Evolutionary conservation across 2,113 vertebrate species (phyloP).

Genomic region (Isichthys henryi): DNA sequence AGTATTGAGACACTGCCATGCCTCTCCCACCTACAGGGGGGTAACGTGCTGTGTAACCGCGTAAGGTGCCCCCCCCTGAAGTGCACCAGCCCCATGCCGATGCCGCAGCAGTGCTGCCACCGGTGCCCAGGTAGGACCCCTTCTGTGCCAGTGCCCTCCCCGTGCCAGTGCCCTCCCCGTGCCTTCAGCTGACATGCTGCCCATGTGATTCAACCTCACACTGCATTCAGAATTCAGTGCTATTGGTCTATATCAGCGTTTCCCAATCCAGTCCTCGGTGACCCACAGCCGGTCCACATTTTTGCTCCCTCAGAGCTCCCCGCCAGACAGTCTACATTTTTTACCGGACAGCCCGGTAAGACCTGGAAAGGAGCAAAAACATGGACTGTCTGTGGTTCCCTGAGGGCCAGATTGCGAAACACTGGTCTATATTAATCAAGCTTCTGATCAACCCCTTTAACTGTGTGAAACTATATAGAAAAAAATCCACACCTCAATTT

Average conservation of each 20-base stretch:
- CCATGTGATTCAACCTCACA: background rate
- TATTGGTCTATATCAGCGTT: too few relatives aligned
- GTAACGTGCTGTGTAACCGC: conserved; percentile 68
- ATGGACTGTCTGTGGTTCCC: background rate
- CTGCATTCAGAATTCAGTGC: background rate
- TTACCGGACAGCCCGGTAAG: background rate
- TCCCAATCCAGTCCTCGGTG: background rate
- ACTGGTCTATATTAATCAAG: background rate
- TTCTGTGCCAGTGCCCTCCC: background rate
- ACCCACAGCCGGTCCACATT: background rate
- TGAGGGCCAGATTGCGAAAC: background rate
- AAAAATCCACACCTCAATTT: background rate
- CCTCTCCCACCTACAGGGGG: conserved; percentile 48
- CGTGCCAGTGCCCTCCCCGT: too few relatives aligned
- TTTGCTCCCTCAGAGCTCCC: background rate
- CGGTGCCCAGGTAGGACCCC: conserved; percentile 63
- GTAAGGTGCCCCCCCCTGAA: conserved; percentile 66
- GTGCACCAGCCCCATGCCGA: conserved; percentile 61
- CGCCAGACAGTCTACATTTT: too few relatives aligned
- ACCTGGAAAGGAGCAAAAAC: background rate
- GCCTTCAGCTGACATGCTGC: background rate
- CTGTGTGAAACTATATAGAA: background rate
- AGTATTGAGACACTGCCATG: background rate
- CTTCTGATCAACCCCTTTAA: background rate
- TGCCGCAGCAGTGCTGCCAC: conserved; percentile 70